Evolutionary conservation across 2,888 invertebrate genomes (phyloP).

Genomic region (Drosophila conformis): DNA sequence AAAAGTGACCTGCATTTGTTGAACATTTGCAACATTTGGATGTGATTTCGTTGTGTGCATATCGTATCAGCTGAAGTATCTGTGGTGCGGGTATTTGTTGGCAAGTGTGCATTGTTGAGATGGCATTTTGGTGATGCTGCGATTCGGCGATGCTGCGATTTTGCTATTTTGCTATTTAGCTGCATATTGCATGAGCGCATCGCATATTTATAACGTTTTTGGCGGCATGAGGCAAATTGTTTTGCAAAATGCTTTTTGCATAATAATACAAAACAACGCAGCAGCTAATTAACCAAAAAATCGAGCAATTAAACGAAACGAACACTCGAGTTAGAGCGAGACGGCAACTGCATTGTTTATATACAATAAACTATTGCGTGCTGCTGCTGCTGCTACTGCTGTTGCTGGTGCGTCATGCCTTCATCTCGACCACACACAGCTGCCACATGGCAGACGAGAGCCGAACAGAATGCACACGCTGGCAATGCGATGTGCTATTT

Average conservation of each 20-base stretch:
- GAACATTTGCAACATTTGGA: not conserved
- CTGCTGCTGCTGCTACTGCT: not conserved
- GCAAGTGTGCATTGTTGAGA: conserved; percentile 33
- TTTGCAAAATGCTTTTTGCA: conserved; percentile 36
- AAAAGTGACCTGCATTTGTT: not conserved
- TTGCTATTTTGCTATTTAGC: not conserved
- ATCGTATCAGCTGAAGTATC: conserved; percentile 11
- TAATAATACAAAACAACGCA: conserved; percentile 48
- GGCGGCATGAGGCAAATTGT: conserved; percentile 26
- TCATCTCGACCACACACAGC: conserved; percentile 57
- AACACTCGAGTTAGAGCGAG: conserved; percentile 29
- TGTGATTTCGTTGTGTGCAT: not conserved
- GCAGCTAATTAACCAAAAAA: conserved; percentile 62
- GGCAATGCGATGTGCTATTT: conserved; percentile 44
- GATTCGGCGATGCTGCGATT: not conserved
- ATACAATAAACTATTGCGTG: conserved; percentile 33
- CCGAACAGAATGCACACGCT: conserved; percentile 36
- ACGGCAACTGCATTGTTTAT: conserved; percentile 45
- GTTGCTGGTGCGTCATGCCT: conserved; percentile 48
- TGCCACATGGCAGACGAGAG: conserved; percentile 48
- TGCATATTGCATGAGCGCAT: conserved; percentile 56
- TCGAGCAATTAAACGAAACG: conserved; percentile 45
- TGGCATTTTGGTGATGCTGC: conserved; percentile 25
- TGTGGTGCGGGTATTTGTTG: conserved; percentile 14
- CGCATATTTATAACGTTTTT: conserved; percentile 52